Percentiles rank a stretch among this genome's conserved stretches.
Conservation (phyloP, 2,113 vertebrate genomes). For the Eptesicus fuscus region DNA sequence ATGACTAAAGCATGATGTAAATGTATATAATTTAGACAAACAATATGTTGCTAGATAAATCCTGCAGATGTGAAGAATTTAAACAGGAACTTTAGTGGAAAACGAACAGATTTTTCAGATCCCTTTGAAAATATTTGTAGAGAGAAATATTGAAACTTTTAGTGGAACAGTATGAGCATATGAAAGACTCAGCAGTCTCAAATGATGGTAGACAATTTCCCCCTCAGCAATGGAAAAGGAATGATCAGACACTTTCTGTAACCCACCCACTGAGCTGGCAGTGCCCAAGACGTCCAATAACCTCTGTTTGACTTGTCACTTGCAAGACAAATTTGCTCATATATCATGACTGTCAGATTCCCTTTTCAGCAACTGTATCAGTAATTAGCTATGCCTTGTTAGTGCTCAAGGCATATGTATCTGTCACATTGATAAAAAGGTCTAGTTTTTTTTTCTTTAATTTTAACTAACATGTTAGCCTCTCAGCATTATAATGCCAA, state of each 20-base stretch:
- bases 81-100: not conserved
- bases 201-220: slow-evolving; percentile 44
- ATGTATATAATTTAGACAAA: not conserved
- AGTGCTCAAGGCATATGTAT: slow-evolving; percentile 77
- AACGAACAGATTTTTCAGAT: not conserved
- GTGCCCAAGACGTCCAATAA: slow-evolving; percentile 51
- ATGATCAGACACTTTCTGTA: slow-evolving; percentile 24
- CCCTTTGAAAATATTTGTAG: not conserved
- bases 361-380: slow-evolving; percentile 72
- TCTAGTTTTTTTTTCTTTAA: slow-evolving; percentile 49
- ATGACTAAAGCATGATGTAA: not conserved
- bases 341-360: slow-evolving; percentile 75
- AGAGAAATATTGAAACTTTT: slow-evolving; percentile 26
- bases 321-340: slow-evolving; percentile 79
- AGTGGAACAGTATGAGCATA: not conserved
- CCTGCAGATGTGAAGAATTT: not conserved
- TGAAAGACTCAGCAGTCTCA: not conserved
- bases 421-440: slow-evolving; percentile 76
- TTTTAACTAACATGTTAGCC: slow-evolving; percentile 68
- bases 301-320: slow-evolving; percentile 77
- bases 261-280: not conserved
- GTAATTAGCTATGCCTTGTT: slow-evolving; percentile 82
- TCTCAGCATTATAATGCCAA: slow-evolving; percentile 57
- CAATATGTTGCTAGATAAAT: not conserved
- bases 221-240: slow-evolving; percentile 39